Conservation (phyloP, 1,140 invertebrate genomes). For the Drosophila tropicalis region DNA sequence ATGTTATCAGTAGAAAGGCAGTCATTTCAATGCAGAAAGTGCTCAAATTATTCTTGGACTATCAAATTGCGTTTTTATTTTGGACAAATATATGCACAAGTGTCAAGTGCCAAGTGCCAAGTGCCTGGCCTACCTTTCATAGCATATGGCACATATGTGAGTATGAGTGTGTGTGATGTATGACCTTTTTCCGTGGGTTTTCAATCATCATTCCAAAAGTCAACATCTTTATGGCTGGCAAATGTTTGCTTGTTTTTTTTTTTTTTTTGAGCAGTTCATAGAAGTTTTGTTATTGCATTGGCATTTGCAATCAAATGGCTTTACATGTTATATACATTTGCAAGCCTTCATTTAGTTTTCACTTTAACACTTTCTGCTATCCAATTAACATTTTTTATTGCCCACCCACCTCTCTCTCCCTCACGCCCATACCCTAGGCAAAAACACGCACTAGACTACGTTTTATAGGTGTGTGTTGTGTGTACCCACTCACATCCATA, state of each 20-base stretch:
- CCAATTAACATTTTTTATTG: slow-evolving; percentile 59
- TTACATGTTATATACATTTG: slow-evolving; percentile 16
- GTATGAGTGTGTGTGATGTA: too few relatives aligned
- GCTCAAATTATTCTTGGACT: too few relatives aligned
- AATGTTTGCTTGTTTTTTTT: neutral
- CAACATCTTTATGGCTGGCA: neutral
- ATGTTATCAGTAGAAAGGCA: too few relatives aligned
- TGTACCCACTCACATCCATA: neutral
- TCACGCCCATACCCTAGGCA: neutral
- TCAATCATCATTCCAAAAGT: slow-evolving; percentile 1
- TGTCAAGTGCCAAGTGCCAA: too few relatives aligned
- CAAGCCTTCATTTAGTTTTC: slow-evolving; percentile 27
- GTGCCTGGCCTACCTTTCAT: too few relatives aligned
- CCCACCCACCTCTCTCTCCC: neutral
- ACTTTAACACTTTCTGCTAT: slow-evolving; percentile 45
- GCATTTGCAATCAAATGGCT: neutral
- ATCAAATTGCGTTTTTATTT: too few relatives aligned
- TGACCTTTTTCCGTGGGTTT: neutral
- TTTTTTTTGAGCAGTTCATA: too few relatives aligned
- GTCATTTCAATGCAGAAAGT: too few relatives aligned
- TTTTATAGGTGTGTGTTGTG: slow-evolving; percentile 5
- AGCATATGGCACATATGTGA: too few relatives aligned
- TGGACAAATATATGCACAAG: too few relatives aligned
- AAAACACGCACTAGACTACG: slow-evolving; percentile 34
- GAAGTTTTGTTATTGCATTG: slow-evolving; percentile 13